Base-by-base conservation (phyloP, 2,888 invertebrate species). In the Omphaloscelis lunosa region DNA sequence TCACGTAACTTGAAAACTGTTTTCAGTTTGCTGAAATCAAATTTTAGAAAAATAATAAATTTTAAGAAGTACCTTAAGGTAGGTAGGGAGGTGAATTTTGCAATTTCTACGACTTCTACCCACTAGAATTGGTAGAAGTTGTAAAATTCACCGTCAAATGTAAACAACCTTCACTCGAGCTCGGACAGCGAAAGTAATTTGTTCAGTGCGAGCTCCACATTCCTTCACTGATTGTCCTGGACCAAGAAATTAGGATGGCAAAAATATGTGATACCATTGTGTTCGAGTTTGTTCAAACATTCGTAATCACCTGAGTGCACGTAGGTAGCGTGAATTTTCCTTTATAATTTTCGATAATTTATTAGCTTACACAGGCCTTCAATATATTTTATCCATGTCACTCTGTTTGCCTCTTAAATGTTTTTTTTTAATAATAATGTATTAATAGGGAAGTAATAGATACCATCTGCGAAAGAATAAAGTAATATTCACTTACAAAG, bases 141-240 rank as follows among this genome's bases (percentile, higher is more conserved):
- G 9, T 11, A 45, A 56, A 41, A 77, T 34, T 23, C 27, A 34
- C 48, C 23, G 34, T 17, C 11, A 45, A 66, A 70, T 77, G 72
- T 75, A 76, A 76, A 70, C 75, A 75, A 58, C 61, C 39, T 79
- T 67, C 61, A 75, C 63, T 76, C 74, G 29, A 67, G 65, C 68
- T 67, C 53, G 77, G 66, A 62, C 72, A 45, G 74, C 23, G 34
- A 72, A 75, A 76, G 77, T 77, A 77, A 76, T 80, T 83, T 85
- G 71, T 68, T 58, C 48, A 29, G 41, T 29, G 56, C 72, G 58
- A 75, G 76, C 73, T 78, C 69, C 67, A 75, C 68, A 87, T 86
- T 74, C 70, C 86, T 76, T 12, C 23, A 29, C 80, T 75, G 79
- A 83, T 79, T 79, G 78, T 67, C 27, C 56, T 74, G 83, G 69